Percentiles rank a stretch among this genome's conserved stretches.
Evolutionary conservation across 2,797 vertebrate genomes (phyloP).

Genomic region (Pseudomugil tenellus): DNA sequence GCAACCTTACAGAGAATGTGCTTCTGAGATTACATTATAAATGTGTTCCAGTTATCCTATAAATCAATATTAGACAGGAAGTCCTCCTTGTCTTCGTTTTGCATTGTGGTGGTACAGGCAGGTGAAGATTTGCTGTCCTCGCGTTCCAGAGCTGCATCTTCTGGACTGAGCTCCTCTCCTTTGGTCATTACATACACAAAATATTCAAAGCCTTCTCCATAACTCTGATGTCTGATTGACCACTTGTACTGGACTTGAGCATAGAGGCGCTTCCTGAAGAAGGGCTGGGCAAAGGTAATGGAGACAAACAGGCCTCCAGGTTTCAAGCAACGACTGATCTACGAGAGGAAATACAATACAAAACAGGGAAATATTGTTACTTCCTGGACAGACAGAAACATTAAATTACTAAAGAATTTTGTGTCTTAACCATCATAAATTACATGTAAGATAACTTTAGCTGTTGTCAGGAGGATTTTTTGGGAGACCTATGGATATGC

Average conservation of each 20-base stretch:
- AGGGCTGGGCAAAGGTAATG: conserved; percentile 89
- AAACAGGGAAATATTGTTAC: not conserved
- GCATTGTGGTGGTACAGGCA: not conserved
- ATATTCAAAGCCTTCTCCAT: conserved; percentile 89
- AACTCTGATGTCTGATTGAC: conserved; percentile 86
- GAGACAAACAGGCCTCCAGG: conserved; percentile 90
- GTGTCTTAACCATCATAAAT: not conserved
- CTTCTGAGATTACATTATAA: not conserved
- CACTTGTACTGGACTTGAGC: conserved; percentile 86
- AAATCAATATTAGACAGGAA: conserved; percentile 86
- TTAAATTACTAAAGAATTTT: not conserved
- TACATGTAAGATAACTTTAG: no score
- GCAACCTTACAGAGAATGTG: not conserved
- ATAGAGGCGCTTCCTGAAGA: conserved; percentile 89
- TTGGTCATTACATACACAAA: conserved; percentile 90
- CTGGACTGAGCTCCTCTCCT: conserved; percentile 83
- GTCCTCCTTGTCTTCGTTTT: conserved; percentile 78
- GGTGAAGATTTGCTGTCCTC: conserved; percentile 43
- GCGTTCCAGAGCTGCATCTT: conserved; percentile 81
- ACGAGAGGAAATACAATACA: conserved; percentile 17
- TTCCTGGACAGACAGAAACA: not conserved
- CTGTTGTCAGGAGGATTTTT: no score
- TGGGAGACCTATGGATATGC: no score
- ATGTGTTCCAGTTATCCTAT: conserved; percentile 40
- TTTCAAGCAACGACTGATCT: conserved; percentile 90